Evolutionary conservation across 2,113 vertebrate species (phyloP).

Genomic region (Dasypus novemcinctus): DNA sequence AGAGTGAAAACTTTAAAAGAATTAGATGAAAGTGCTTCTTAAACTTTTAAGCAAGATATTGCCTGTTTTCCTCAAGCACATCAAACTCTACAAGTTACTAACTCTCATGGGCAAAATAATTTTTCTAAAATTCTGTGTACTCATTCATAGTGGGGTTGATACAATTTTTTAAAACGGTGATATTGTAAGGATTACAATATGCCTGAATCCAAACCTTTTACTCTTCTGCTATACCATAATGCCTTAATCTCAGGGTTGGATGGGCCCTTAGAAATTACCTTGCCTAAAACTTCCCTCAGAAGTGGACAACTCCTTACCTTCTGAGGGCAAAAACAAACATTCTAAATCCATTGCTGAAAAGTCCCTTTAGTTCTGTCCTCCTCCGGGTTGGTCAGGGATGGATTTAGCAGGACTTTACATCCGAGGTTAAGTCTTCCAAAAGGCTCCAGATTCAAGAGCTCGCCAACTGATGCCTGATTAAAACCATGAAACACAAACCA

Average conservation of each 20-base stretch:
- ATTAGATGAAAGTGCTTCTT: neutral
- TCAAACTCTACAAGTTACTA: neutral
- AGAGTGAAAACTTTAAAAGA: neutral
- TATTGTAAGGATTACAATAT: neutral
- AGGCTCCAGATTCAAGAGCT: neutral
- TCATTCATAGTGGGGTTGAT: neutral
- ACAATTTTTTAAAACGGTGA: neutral
- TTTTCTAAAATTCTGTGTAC: neutral
- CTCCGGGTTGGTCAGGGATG: neutral
- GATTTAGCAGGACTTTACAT: neutral
- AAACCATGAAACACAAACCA: neutral
- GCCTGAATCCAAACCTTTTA: neutral
- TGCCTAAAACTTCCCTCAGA: neutral
- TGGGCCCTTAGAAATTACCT: neutral
- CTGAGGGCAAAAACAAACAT: neutral
- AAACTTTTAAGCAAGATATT: neutral
- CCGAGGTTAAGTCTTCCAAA: neutral
- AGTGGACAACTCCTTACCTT: neutral
- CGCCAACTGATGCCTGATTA: neutral
- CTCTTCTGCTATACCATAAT: neutral
- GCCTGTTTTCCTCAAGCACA: neutral
- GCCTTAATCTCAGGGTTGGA: neutral
- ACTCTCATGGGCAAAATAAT: fast-evolving
- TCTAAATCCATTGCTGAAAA: neutral
- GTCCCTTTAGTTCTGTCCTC: neutral